A percentile compares a stretch with the other conserved stretches of the same genome.
These are phyloP conservation scores for Centroberyx gerrardi DNA, from an alignment of 2,797 vertebrate genomes.

Conservation along the genomic window DNA sequence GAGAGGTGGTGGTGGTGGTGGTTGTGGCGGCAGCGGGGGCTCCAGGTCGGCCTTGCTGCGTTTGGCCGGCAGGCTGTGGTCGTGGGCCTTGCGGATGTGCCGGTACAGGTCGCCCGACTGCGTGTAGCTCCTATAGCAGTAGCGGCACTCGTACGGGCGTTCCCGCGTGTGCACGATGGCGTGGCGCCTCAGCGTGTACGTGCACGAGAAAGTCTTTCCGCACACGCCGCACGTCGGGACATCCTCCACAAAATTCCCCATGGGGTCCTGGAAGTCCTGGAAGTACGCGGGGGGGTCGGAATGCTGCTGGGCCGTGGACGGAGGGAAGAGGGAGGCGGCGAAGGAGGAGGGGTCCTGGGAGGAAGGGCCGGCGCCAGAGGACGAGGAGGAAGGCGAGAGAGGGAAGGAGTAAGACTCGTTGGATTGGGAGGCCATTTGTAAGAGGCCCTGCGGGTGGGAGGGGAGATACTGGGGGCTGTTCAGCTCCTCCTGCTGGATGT, in stretches of 20 bases:
- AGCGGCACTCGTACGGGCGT: slow-evolving; percentile 94
- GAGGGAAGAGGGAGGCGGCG: slow-evolving; percentile 66
- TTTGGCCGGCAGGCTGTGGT: slow-evolving; percentile 88
- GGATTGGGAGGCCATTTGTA: slow-evolving; percentile 82
- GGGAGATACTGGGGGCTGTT: slow-evolving; percentile 82
- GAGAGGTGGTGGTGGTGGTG: slow-evolving; percentile 58
- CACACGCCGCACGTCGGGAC: slow-evolving; percentile 94
- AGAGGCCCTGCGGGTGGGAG: slow-evolving; percentile 81
- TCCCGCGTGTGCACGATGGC: slow-evolving; percentile 96
- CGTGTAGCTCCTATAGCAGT: slow-evolving; percentile 96
- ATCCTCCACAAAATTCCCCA: slow-evolving; percentile 91
- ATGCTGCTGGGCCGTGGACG: slow-evolving; percentile 67
- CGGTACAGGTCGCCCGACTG: slow-evolving; percentile 96
- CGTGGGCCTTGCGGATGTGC: slow-evolving; percentile 95
- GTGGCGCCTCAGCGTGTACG: slow-evolving; percentile 93
- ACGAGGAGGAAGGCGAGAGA: slow-evolving; percentile 83
- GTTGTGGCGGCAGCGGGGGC: slow-evolving; percentile 56
- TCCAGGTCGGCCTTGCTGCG: slow-evolving; percentile 87
- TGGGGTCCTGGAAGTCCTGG: slow-evolving; percentile 89
- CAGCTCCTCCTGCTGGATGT: slow-evolving; percentile 82
- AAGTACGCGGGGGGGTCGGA: slow-evolving; percentile 85
- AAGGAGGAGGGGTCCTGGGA: slow-evolving; percentile 79
- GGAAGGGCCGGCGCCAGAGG: slow-evolving; percentile 77
- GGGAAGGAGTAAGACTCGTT: slow-evolving; percentile 79
- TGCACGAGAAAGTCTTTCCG: slow-evolving; percentile 96